Percentiles rank a stretch among this genome's conserved stretches.
Conservation (phyloP, 2,888 invertebrate species). For the Protodeltote pygarga region DNA sequence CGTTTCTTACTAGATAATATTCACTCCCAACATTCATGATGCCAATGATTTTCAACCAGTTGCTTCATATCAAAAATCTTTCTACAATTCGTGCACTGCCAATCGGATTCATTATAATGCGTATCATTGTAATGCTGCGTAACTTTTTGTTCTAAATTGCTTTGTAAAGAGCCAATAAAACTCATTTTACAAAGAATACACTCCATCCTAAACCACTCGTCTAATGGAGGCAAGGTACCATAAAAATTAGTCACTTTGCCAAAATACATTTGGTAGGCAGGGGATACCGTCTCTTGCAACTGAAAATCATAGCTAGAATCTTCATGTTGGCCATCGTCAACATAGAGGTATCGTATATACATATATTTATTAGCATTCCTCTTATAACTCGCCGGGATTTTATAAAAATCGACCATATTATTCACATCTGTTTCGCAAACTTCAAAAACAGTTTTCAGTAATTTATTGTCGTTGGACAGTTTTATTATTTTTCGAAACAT, state of each 20-base stretch:
- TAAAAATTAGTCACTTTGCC: conserved; percentile 16
- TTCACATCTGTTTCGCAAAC: conserved; percentile 47
- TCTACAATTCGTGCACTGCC: conserved; percentile 61
- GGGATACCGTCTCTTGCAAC: conserved; percentile 62
- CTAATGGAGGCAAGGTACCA: background rate
- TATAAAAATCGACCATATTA: background rate
- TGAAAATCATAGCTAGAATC: conserved; percentile 58
- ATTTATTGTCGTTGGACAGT: no score
- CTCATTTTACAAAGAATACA: conserved; percentile 57
- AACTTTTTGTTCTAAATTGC: conserved; percentile 28
- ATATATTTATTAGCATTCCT: conserved; percentile 53
- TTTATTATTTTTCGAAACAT: background rate
- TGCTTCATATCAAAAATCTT: conserved; percentile 39
- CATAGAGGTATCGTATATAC: conserved; percentile 63
- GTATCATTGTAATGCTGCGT: conserved; percentile 55
- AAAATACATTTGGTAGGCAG: conserved; percentile 45
- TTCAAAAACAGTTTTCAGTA: no score
- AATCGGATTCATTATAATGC: conserved; percentile 61
- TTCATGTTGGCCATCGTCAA: conserved; percentile 36
- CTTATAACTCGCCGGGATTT: conserved; percentile 40
- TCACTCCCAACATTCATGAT: conserved; percentile 61
- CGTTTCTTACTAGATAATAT: no score
- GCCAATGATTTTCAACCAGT: conserved; percentile 55
- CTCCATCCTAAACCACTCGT: conserved; percentile 54
- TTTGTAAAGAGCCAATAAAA: conserved; percentile 27